Evolutionary conservation across 2,888 invertebrate species (phyloP).

Genomic region (Lepidocyrtoides sp.): DNA sequence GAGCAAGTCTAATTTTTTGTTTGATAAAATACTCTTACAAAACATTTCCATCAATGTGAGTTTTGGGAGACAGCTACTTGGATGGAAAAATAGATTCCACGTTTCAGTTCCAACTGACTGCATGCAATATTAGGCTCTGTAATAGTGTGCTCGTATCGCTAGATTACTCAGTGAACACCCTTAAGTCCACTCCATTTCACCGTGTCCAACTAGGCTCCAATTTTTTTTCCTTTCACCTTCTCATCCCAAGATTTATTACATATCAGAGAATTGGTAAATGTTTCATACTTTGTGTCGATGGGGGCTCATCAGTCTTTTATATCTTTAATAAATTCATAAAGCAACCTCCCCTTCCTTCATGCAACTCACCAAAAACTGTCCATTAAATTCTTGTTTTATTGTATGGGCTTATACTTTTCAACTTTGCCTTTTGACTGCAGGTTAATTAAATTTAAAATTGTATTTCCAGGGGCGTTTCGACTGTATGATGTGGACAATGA

Average conservation of each 20-base stretch:
- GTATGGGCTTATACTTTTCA: no score
- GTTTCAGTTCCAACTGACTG: conserved; percentile 22
- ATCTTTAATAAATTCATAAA: no score
- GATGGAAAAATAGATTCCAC: neutral
- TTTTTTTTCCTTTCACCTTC: conserved; percentile 18
- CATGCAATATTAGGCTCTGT: conserved; percentile 36
- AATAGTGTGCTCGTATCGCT: conserved; percentile 27
- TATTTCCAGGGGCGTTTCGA: conserved; percentile 95
- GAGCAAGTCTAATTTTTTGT: neutral
- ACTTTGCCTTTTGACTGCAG: conserved; percentile 18
- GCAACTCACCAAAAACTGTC: no score
- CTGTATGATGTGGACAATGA: conserved; percentile 98
- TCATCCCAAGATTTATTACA: conserved; percentile 56
- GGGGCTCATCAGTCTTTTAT: conserved; percentile 68
- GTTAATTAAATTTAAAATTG: no score
- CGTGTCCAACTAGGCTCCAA: conserved; percentile 28
- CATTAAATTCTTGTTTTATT: no score
- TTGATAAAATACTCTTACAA: neutral
- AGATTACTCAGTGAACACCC: conserved; percentile 62
- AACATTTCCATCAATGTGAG: neutral
- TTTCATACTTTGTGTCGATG: conserved; percentile 69
- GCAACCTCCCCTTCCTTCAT: no score
- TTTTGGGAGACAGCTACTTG: neutral
- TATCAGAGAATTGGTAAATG: conserved; percentile 61
- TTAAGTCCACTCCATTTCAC: conserved; percentile 69